Percentiles rank a stretch among this genome's conserved stretches.
phyloP scores from a whole-genome alignment of 2,113 vertebrate species.

The Picathartes gymnocephalus region DNA sequence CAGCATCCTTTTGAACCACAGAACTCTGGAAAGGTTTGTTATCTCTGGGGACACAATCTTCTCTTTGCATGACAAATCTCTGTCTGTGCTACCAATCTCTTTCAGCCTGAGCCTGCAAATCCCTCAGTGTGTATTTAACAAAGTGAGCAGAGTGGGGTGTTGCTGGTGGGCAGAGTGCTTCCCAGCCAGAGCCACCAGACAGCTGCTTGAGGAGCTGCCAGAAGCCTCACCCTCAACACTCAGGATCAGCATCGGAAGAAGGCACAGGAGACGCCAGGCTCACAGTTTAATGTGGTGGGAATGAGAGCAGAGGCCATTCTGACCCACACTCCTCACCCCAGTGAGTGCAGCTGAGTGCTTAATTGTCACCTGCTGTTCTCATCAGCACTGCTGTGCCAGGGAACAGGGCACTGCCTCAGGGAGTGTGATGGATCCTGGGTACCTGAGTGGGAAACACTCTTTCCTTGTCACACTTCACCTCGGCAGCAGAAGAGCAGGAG shows the following conservation, averaged over 20 bases:
- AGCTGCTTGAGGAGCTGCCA: neutral
- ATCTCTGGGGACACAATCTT: neutral
- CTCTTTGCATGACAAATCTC: neutral
- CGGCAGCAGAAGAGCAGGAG: neutral
- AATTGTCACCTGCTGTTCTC: neutral
- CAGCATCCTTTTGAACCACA: neutral
- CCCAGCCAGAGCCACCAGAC: neutral
- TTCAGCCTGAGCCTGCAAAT: neutral
- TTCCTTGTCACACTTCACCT: neutral
- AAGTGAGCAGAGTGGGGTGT: neutral
- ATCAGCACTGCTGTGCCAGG: neutral
- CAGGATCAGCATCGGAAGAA: neutral
- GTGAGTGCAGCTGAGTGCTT: neutral
- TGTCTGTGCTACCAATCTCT: neutral
- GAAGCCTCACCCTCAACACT: neutral
- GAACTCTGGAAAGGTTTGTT: neutral
- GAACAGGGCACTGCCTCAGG: neutral
- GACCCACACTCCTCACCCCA: neutral
- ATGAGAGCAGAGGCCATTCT: neutral
- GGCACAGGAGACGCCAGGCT: neutral
- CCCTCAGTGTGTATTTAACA: neutral
- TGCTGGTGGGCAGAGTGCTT: neutral
- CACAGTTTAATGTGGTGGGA: neutral
- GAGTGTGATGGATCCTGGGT: neutral
- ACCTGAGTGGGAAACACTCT: neutral